These are phyloP conservation scores for Triops cancriformis DNA, from an alignment of 1,140 invertebrate genomes.

Conservation along the genomic window DNA sequence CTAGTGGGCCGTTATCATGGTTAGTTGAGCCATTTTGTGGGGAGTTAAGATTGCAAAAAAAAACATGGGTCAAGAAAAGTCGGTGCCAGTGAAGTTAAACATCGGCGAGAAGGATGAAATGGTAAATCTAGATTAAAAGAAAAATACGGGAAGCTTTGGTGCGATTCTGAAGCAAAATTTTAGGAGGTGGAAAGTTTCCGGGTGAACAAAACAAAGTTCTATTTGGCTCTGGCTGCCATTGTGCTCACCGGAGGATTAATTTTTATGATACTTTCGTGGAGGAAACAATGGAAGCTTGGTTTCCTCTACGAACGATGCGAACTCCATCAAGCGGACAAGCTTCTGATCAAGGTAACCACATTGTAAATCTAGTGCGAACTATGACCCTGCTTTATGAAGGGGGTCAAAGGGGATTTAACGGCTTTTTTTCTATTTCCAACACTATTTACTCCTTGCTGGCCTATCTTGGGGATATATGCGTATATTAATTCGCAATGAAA, in stretches of 20 bases:
- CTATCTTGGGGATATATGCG: no score
- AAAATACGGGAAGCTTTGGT: background rate
- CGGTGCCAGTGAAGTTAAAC: constrained; percentile 23
- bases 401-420: no score
- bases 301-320: constrained; percentile 23
- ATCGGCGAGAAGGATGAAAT: constrained; percentile 20
- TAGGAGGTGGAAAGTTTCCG: constrained; percentile 22
- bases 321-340: constrained; percentile 18
- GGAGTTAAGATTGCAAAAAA: background rate
- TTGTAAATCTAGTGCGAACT: no score
- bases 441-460: no score
- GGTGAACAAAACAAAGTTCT: background rate
- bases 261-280: constrained; percentile 18
- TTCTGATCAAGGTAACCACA: constrained; percentile 22
- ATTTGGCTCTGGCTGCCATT: constrained; percentile 1
- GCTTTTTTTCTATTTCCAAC: no score
- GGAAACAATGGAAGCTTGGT: constrained; percentile 16
- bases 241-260: constrained; percentile 21
- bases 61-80: constrained; percentile 22
- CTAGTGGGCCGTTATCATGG: background rate
- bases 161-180: background rate
- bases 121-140: background rate
- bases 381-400: no score
- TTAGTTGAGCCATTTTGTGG: background rate
- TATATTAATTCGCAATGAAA: no score